A percentile compares a stretch with the other conserved stretches of the same genome.
Evolutionary conservation across 1,140 invertebrate species (phyloP).

Genomic region (Asobara japonica): DNA sequence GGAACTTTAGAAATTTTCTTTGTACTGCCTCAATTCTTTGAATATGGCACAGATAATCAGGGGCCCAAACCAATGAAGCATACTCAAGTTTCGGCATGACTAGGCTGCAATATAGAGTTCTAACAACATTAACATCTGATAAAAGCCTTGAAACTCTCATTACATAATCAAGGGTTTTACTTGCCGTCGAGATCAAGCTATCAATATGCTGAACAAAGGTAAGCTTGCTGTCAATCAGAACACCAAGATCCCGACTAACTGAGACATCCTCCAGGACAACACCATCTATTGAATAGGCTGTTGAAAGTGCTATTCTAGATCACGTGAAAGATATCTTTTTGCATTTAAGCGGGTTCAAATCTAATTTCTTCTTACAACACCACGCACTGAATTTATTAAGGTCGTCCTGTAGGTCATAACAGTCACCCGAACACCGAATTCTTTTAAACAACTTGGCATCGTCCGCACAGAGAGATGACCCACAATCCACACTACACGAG

Average conservation of each 20-base stretch:
- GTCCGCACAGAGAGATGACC: background rate
- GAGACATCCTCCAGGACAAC: background rate
- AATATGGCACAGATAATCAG: background rate
- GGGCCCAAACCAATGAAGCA: background rate
- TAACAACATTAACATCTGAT: too few relatives aligned
- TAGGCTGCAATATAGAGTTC: too few relatives aligned
- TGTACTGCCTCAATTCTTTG: background rate
- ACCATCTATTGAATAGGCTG: background rate
- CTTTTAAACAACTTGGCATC: background rate
- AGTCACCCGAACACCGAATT: background rate
- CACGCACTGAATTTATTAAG: background rate
- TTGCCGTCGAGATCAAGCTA: too few relatives aligned
- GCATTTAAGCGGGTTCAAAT: background rate
- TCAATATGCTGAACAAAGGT: background rate
- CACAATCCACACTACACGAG: too few relatives aligned
- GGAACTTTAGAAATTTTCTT: background rate
- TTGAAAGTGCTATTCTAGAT: background rate
- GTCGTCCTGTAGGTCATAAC: background rate
- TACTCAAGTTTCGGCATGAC: too few relatives aligned
- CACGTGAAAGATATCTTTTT: background rate
- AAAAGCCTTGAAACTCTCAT: background rate
- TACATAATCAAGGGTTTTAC: background rate
- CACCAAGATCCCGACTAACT: background rate
- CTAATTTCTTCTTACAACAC: background rate
- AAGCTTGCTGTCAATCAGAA: conserved; percentile 20